Percentiles rank a stretch among this genome's conserved stretches.
Conservation (phyloP, 1,140 invertebrate genomes). For the Hydropsyche tenuis region DNA sequence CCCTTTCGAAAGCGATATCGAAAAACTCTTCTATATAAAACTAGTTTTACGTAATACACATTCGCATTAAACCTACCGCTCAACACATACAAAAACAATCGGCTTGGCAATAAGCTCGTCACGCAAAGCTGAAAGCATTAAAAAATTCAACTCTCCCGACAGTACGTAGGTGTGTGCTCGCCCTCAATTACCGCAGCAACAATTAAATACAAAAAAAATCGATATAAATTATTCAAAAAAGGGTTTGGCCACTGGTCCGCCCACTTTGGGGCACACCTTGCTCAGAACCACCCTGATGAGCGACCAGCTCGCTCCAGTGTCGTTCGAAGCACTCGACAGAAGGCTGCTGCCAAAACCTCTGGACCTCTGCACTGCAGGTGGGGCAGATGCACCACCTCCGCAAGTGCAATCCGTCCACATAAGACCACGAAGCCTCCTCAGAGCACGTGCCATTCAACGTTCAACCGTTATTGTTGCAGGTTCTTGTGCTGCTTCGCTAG, state of each 20-base stretch:
- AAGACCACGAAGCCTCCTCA: too few species aligned
- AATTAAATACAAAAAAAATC: not conserved
- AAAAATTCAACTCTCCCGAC: not conserved
- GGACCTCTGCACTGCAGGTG: not conserved
- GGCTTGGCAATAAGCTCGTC: not conserved
- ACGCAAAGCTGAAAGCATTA: not conserved
- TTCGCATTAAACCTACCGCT: too few species aligned
- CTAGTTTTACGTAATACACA: too few species aligned
- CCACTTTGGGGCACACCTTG: conserved; percentile 8
- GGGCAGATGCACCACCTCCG: too few species aligned
- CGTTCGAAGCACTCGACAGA: too few species aligned
- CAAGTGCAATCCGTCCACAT: too few species aligned
- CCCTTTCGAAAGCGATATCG: too few species aligned
- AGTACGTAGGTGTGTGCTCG: not conserved
- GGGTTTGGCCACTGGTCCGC: not conserved
- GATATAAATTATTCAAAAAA: not conserved
- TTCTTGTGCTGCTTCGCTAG: not conserved
- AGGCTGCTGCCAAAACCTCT: not conserved
- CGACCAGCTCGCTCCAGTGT: not conserved
- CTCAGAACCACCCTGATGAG: not conserved
- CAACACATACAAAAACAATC: not conserved
- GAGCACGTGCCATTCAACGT: conserved; percentile 5
- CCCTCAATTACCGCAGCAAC: conserved; percentile 1
- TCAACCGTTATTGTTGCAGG: not conserved
- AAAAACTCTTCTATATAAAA: too few species aligned